Percentiles rank a stretch among this genome's conserved stretches.
Conservation (phyloP, 23 tunicate species). For the Diplosoma virens region DNA sequence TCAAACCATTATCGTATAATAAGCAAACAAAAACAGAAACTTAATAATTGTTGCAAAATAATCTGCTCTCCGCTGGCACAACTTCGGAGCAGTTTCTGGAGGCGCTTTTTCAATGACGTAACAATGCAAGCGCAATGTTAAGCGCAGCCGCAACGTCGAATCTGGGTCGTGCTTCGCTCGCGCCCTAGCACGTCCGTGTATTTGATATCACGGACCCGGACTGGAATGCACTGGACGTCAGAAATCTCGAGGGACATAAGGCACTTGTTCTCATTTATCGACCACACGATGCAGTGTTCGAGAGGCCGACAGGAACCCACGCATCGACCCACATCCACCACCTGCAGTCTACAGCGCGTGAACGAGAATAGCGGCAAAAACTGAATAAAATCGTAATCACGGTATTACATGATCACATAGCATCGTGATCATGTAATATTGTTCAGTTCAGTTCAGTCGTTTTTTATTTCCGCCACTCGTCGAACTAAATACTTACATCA, state of each 20-base stretch:
- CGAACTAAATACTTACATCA: too few species aligned
- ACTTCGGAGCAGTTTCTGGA: too few species aligned
- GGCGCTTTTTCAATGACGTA: too few species aligned
- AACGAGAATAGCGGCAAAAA: too few species aligned
- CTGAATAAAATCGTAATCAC: neutral
- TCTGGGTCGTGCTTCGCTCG: constrained; percentile 32
- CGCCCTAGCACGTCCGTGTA: constrained; percentile 34
- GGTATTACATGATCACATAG: too few species aligned
- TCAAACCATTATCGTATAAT: too few species aligned
- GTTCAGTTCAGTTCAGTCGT: too few species aligned
- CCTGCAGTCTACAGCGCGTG: constrained; percentile 34
- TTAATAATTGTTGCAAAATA: too few species aligned
- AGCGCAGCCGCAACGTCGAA: constrained; percentile 80
- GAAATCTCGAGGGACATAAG: constrained; percentile 74
- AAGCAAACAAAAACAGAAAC: too few species aligned
- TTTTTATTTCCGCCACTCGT: too few species aligned
- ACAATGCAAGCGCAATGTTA: constrained; percentile 15
- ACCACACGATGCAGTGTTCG: constrained; percentile 58
- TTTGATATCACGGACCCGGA: constrained; percentile 51
- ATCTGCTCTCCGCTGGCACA: too few species aligned
- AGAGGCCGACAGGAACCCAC: constrained; percentile 75
- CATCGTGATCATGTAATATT: too few species aligned
- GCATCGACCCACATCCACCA: constrained; percentile 72
- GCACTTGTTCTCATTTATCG: constrained; percentile 32
- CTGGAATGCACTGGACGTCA: constrained; percentile 79